Evolutionary conservation across 2,797 vertebrate species (phyloP).

Genomic region (Lacerta bilineata): DNA sequence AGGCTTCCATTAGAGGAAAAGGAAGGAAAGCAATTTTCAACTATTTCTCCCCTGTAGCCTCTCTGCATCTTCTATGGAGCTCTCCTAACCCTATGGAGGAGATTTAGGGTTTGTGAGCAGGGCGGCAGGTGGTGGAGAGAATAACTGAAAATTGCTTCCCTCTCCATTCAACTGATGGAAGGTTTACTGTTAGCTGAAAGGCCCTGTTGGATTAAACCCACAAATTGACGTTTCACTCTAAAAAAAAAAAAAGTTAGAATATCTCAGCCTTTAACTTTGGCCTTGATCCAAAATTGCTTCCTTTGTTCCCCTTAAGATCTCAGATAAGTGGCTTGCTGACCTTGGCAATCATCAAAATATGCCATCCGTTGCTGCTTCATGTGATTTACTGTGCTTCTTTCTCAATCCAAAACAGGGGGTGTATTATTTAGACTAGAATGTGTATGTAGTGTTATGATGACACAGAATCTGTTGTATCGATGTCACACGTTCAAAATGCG

Average conservation of each 20-base stretch:
- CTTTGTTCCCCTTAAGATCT: conserved; percentile 1
- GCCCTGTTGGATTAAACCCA: neutral
- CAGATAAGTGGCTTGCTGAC: neutral
- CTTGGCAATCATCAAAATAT: neutral
- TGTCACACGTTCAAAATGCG: conserved; percentile 17
- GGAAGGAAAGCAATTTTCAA: too few species aligned
- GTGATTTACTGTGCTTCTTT: conserved; percentile 7
- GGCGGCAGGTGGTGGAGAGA: too few species aligned
- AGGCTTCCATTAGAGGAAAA: too few species aligned
- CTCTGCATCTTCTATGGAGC: too few species aligned
- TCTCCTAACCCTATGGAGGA: too few species aligned
- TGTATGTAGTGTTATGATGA: neutral
- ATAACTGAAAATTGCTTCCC: too few species aligned
- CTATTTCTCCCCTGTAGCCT: too few species aligned
- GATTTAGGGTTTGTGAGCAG: too few species aligned
- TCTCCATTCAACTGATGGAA: too few species aligned
- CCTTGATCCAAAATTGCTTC: neutral
- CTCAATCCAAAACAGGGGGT: neutral
- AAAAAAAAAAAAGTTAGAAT: neutral
- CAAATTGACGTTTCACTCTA: neutral
- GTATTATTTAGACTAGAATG: neutral
- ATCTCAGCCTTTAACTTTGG: conserved; percentile 22
- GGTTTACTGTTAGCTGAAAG: too few species aligned
- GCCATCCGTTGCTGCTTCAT: conserved; percentile 17
- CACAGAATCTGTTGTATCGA: neutral